Conservation (phyloP, 37 sponge, comb jelly and placozoan species). For the Aplysina aerophoba region DNA sequence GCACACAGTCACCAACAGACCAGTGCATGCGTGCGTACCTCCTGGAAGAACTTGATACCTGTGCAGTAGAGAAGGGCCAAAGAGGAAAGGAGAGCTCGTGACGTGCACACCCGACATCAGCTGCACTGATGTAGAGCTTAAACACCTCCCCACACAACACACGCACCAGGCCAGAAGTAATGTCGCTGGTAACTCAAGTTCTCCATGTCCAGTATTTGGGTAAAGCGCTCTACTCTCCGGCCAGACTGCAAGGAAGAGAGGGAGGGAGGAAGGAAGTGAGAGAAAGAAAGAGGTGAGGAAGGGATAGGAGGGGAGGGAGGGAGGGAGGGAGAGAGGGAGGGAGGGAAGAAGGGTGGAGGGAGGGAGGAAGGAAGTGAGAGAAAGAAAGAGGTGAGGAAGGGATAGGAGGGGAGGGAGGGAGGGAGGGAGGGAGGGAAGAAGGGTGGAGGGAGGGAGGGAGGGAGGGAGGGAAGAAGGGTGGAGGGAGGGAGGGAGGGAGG, state of each 20-base stretch:
- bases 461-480: too few relatives aligned
- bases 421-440: not conserved
- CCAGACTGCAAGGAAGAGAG: conserved; percentile 41
- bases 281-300: not conserved
- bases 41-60: conserved; percentile 23
- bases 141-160: not conserved
- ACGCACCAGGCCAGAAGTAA: conserved; percentile 78
- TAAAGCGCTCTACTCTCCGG: conserved; percentile 41
- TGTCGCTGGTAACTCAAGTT: conserved; percentile 66
- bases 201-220: conserved; percentile 62
- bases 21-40: not conserved
- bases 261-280: not conserved
- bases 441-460: not conserved
- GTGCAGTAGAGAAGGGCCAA: not conserved
- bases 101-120: too few relatives aligned
- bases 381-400: not conserved
- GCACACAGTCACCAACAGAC: not conserved
- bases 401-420: not conserved
- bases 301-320: not conserved
- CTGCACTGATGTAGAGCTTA: not conserved
- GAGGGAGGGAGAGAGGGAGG: not conserved
- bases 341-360: not conserved
- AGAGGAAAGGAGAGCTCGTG: not conserved
- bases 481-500: not conserved
- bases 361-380: not conserved